A percentile compares a stretch with the other conserved stretches of the same genome.
phyloP scores from a whole-genome alignment of 2,888 invertebrate genomes.

The Cyclophora albipunctata region DNA sequence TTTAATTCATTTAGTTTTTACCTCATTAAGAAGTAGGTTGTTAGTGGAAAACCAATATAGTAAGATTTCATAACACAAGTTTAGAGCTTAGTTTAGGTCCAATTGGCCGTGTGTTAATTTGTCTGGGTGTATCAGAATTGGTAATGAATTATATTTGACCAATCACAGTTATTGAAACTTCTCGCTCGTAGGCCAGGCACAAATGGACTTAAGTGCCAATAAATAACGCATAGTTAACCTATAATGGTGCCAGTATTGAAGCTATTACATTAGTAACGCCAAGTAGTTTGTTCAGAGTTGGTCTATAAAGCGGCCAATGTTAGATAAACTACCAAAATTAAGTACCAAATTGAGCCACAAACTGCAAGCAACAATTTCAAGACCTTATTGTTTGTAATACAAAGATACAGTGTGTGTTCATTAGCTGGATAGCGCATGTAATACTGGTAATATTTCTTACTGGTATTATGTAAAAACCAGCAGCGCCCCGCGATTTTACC shows the following conservation, averaged over 20 bases:
- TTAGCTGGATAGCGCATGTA: conserved; percentile 1
- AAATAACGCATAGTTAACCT: conserved; percentile 24
- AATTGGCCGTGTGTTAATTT: too few species aligned
- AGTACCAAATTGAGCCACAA: conserved; percentile 48
- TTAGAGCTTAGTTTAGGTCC: too few species aligned
- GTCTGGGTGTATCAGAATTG: background rate
- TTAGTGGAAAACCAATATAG: too few species aligned
- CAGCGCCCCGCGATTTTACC: too few species aligned
- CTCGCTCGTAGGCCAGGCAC: too few species aligned
- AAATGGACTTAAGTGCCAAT: conserved; percentile 4
- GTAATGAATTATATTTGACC: background rate
- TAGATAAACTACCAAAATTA: conserved; percentile 57
- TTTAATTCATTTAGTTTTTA: too few species aligned
- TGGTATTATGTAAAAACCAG: too few species aligned
- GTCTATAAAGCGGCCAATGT: conserved; percentile 42
- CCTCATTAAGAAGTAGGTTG: too few species aligned
- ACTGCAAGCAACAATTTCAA: conserved; percentile 48
- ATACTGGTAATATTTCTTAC: background rate
- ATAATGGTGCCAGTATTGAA: conserved; percentile 17
- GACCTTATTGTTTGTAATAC: conserved; percentile 29
- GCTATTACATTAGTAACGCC: conserved; percentile 19
- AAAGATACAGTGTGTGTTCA: conserved; percentile 8
- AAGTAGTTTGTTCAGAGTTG: conserved; percentile 35
- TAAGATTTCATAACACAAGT: too few species aligned
- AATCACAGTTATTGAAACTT: too few species aligned